Percentiles rank a stretch among this genome's conserved stretches.
Conservation (phyloP, 2,113 vertebrate species). For the Dicrurus megarhynchus region DNA sequence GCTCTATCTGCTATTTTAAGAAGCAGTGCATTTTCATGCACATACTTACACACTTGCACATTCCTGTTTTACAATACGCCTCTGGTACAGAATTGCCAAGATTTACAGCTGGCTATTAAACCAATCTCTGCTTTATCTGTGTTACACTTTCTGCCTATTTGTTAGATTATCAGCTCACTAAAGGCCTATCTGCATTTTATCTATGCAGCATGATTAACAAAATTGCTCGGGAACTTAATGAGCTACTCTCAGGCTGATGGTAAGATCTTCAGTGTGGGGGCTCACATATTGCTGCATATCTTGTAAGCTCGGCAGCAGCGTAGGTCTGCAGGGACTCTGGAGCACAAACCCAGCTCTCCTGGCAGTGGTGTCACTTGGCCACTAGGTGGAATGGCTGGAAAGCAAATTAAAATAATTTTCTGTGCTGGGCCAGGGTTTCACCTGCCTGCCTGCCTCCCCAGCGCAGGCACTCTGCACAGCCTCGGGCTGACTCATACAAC, state of each 20-base stretch:
- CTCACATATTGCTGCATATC: not conserved
- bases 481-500: not conserved
- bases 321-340: not conserved
- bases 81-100: slow-evolving; percentile 21
- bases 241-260: not conserved
- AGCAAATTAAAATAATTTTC: not conserved
- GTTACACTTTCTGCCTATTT: slow-evolving; percentile 55
- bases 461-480: not conserved
- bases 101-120: slow-evolving; percentile 61
- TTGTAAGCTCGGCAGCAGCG: not conserved
- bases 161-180: slow-evolving; percentile 53
- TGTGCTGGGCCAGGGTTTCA: not conserved
- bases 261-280: not conserved
- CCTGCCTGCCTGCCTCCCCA: not conserved
- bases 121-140: slow-evolving; percentile 16
- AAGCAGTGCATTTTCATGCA: slow-evolving; percentile 6
- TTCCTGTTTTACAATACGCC: not conserved
- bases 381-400: slow-evolving; percentile 43
- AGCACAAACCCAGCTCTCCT: not conserved
- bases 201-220: slow-evolving; percentile 23
- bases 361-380: slow-evolving; percentile 23
- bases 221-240: slow-evolving; percentile 44
- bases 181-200: slow-evolving; percentile 55
- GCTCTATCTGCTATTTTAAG: slow-evolving; percentile 36
- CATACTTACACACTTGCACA: not conserved